A percentile compares a stretch with the other conserved stretches of the same genome.
These are phyloP conservation scores for Noctilio leporinus DNA, from an alignment of 2,113 vertebrate species.

Conservation along the genomic window DNA sequence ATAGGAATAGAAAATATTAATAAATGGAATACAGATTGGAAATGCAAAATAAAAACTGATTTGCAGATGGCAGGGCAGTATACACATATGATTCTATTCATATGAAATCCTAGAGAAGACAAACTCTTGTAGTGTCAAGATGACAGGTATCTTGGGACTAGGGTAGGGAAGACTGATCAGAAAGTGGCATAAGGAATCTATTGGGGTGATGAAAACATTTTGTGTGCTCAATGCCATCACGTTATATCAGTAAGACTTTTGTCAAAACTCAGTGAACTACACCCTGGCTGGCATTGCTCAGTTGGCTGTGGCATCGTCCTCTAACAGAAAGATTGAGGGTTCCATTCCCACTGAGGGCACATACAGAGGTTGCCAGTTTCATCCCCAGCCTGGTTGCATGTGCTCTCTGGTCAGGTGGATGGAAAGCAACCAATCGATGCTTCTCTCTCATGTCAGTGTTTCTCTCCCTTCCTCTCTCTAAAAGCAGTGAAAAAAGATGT, in stretches of 20 bases:
- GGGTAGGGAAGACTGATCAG: not conserved
- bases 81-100: not conserved
- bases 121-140: not conserved
- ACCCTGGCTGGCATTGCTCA: too few species aligned
- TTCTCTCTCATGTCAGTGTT: too few species aligned
- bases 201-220: not conserved
- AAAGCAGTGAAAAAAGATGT: too few species aligned
- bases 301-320: too few species aligned
- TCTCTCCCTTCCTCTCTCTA: too few species aligned
- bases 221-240: not conserved
- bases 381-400: too few species aligned
- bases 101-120: not conserved
- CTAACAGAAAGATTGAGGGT: too few species aligned
- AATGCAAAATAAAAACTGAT: not conserved
- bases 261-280: not conserved
- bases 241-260: not conserved
- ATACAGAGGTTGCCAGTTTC: too few species aligned
- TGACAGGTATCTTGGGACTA: not conserved
- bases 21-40: not conserved
- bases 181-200: not conserved
- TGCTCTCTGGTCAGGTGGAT: too few species aligned
- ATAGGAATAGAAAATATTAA: not conserved
- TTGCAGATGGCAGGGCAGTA: not conserved
- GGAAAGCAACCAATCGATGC: too few species aligned
- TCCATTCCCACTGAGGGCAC: too few species aligned